Percentiles rank a stretch among this genome's conserved stretches.
Conservation (phyloP, 2,888 invertebrate species). For the Dicyrtomina minuta region DNA sequence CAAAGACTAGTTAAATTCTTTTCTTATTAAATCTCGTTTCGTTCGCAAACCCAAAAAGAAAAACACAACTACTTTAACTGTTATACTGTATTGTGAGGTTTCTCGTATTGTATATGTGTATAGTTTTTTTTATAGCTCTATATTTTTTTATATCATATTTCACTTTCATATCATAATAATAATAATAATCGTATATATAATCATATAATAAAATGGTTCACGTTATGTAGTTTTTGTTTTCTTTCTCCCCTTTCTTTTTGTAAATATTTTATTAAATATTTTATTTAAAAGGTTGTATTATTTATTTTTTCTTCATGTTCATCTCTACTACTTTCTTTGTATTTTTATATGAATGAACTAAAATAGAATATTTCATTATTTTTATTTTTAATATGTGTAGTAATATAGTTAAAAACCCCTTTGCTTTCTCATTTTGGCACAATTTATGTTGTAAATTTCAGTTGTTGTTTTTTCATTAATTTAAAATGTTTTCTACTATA, state of each 20-base stretch:
- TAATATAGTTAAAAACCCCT: constrained; percentile 22
- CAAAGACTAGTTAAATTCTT: constrained; percentile 35
- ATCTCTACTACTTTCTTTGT: not conserved
- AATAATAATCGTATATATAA: not conserved
- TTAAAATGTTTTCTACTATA: too few relatives aligned
- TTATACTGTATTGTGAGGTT: not conserved
- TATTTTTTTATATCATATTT: not conserved
- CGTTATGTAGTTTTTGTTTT: not conserved
- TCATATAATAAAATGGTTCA: not conserved
- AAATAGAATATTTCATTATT: not conserved
- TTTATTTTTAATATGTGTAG: not conserved
- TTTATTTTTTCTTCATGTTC: too few relatives aligned
- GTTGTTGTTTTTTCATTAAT: constrained; percentile 7
- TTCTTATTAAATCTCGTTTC: not conserved
- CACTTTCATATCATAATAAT: not conserved
- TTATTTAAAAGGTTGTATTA: not conserved
- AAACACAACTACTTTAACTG: not conserved
- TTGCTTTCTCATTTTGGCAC: constrained; percentile 33
- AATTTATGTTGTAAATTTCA: constrained; percentile 9
- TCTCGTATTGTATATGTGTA: not conserved
- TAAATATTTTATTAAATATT: not conserved
- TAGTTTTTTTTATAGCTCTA: not conserved
- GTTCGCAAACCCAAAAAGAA: not conserved
- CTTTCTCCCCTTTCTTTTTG: not conserved
- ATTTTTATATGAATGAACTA: constrained; percentile 10